Evolutionary conservation across 2,113 vertebrate species (phyloP), one percentile per base, ranked within the genome.

Genomic region (Callionymus lyra): DNA sequence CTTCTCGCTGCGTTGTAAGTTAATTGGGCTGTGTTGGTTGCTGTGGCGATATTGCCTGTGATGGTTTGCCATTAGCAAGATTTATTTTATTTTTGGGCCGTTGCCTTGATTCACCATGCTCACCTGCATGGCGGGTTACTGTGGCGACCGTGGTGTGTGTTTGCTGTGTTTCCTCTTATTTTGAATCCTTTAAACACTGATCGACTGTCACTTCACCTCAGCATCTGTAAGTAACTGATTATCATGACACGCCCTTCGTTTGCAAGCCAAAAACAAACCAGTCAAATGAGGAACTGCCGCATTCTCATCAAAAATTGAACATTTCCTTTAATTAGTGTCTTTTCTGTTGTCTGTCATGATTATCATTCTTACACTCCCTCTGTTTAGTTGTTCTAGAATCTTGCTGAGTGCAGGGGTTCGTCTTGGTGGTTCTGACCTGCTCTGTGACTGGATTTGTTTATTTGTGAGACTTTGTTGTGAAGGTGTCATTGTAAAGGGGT

Each of bases 1-100:
- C 83, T 77, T 80, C 84, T 82, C 80, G 72, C 76, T 64, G 78
- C 74, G 81, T 87, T 80, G 87, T 88, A 90, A 90, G 87, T 89
- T 82, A 82, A 86, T 81, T 86, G 85, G 84, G 78, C 84, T 86
- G 84, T 86, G 83, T 85, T 82, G 82, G 76, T 85, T 82, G 81
- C 84, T 84, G 85, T 85, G 84, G 85, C 83, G 61, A 84, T 84
- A 84, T 84, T 83, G 85, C 82, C 81, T 85, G 84, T 86, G 84
- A 79, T 85, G 85, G 85, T 86, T 27, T 85, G 83, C 82, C 80
- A 62, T 85, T 84, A 86, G 84, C 82, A 76, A 51, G 81, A 77
- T 63, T 77, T 64, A 66, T 75, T 79, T 60, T 73, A 48, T 32
- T 59, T 79, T 68, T 74, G 80, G 84, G 76, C 80, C 75, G 81